phyloP scores from a whole-genome alignment of 2,888 invertebrate species.

The Rhopalosiphum nymphaeae region DNA sequence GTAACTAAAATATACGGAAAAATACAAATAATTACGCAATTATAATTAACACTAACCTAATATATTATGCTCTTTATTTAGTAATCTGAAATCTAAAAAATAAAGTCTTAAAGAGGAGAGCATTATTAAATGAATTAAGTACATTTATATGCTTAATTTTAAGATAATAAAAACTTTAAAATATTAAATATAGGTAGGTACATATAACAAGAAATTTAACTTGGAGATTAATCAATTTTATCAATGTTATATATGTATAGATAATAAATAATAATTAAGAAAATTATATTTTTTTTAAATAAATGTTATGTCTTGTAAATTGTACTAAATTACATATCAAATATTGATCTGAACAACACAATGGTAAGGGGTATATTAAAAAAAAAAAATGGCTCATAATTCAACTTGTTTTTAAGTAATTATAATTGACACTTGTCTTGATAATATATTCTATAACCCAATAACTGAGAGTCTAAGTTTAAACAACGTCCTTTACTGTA shows the following conservation, averaged over 20 bases:
- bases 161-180: too few relatives aligned
- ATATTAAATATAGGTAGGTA: background rate
- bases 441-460: background rate
- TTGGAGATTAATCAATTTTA: background rate
- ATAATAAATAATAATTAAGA: background rate
- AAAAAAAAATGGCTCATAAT: background rate
- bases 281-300: background rate
- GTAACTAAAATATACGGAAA: background rate
- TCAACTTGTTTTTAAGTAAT: background rate
- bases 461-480: background rate
- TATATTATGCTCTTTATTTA: background rate
- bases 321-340: background rate
- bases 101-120: background rate
- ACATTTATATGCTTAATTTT: background rate
- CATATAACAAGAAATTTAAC: background rate
- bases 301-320: background rate
- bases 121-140: conserved; percentile 4
- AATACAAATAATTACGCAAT: background rate
- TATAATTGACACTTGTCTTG: background rate
- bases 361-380: background rate
- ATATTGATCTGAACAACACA: background rate
- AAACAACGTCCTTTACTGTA: background rate
- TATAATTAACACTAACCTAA: background rate
- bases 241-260: background rate
- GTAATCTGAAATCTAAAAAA: conserved; percentile 22